Base-by-base conservation (phyloP, 2,888 invertebrate genomes). In the Drosophila subquinaria region DNA sequence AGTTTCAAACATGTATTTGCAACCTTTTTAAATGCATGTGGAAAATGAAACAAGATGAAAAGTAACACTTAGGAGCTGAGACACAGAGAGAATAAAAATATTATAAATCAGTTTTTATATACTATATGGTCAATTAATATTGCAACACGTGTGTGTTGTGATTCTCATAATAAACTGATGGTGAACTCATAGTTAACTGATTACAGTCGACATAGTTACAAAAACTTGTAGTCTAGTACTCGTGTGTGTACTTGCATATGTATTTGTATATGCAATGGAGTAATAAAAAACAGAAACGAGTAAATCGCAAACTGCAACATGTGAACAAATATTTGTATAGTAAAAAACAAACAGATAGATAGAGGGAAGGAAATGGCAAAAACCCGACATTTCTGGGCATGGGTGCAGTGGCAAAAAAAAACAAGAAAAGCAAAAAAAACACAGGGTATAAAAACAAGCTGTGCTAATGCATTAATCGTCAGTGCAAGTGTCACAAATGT, bases 401-500 rank as follows among this genome's bases (percentile, higher is more conserved):
- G 50, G 30, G 50, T 47, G 48, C 42, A 64, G 50, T 35, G 57
- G 40, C 27, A 63, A 38, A n/a, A 38, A 38, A n/a, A n/a, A 30
- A 30, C 6, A 30, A 8, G 30, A 30, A 30, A 30, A 27, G 27
- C 27, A 6, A 27, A 27, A 3, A 27, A 27, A 27, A 27, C 27
- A 27, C 27, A 27, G 27, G 27, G 27, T 27, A 27, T 27, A 27
- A 59, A 42, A 50, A 56, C 65, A 66, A 70, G 30, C 59, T 57
- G 53, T 45, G 35, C 61, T 48, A 69, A 50, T 52, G 64, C 60
- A 64, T 71, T 70, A 70, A 73, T 74, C 50, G 65, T 27, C 61
- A 13, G 57, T 76, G 80, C 53, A 70, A 73, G 73, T 76, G 76
- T 72, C 69, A 69, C 33, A 71, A 72, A 70, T 76, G 83, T 81